Conservation (phyloP, 2,888 invertebrate genomes). For the Pandemis heparana region DNA sequence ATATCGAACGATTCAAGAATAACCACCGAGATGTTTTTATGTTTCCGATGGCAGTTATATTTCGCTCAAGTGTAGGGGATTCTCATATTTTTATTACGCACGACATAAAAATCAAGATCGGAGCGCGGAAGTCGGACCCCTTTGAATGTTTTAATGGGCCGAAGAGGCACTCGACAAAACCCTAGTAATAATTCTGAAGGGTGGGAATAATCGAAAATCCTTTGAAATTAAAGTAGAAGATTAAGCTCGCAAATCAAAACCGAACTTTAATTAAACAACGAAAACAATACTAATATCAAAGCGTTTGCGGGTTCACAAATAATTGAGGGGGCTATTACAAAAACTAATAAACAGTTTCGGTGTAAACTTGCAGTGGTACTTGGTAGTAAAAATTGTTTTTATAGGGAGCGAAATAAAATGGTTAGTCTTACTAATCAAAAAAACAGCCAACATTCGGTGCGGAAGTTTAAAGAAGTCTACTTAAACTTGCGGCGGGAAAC, state of each 20-base stretch:
- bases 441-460: constrained; percentile 6
- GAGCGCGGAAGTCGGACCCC: constrained; percentile 55
- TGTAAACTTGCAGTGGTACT: background rate
- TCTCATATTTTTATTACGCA: constrained; percentile 79
- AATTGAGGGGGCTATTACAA: constrained; percentile 23
- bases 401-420: constrained; percentile 12
- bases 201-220: constrained; percentile 22
- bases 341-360: constrained; percentile 25
- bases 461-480: constrained; percentile 20
- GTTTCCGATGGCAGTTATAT: constrained; percentile 75
- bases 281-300: constrained; percentile 36
- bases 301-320: constrained; percentile 13
- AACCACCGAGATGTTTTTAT: constrained; percentile 64
- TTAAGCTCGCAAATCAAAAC: constrained; percentile 28
- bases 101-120: constrained; percentile 72
- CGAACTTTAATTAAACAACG: constrained; percentile 35
- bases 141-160: constrained; percentile 62
- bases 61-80: constrained; percentile 70
- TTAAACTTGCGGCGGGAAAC: constrained; percentile 25
- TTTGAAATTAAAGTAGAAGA: constrained; percentile 22
- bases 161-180: constrained; percentile 50
- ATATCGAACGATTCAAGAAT: constrained; percentile 58
- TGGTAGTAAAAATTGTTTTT: constrained; percentile 2
- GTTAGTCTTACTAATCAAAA: constrained; percentile 12
- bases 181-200: constrained; percentile 13